phyloP scores from a whole-genome alignment of 2,113 vertebrate genomes.

The Ailurus styani region DNA sequence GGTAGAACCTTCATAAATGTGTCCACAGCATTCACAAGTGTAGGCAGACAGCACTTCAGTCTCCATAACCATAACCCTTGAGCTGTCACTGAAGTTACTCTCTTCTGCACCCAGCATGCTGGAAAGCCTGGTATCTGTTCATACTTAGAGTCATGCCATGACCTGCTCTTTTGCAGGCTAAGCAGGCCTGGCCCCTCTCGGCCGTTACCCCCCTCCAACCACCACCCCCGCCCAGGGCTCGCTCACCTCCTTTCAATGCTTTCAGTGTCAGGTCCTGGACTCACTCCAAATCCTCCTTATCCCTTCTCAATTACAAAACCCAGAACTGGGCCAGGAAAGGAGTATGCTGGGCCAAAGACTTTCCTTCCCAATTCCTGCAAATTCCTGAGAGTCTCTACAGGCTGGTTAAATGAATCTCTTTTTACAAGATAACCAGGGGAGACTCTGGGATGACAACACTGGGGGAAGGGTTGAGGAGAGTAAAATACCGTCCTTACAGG shows the following conservation, averaged over 20 bases:
- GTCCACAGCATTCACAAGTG: neutral
- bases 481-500: neutral
- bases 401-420: constrained; percentile 15
- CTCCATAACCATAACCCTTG: neutral
- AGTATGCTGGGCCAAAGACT: neutral
- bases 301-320: constrained; percentile 44
- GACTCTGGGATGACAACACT: neutral
- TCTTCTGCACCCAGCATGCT: neutral
- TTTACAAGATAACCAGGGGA: neutral
- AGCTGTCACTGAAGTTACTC: neutral
- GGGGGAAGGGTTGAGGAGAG: neutral
- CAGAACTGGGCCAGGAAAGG: constrained; percentile 4
- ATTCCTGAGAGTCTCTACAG: constrained; percentile 29
- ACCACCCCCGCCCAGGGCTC: neutral
- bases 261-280: neutral
- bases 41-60: neutral
- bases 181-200: neutral
- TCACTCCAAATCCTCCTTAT: neutral
- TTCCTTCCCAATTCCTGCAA: constrained; percentile 32
- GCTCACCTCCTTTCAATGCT: neutral
- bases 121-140: neutral
- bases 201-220: neutral
- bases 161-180: neutral
- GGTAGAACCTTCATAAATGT: neutral
- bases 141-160: neutral